These are phyloP conservation scores for Leptocoma aspasia DNA, from an alignment of 2,113 vertebrate species.

Conservation along the genomic window DNA sequence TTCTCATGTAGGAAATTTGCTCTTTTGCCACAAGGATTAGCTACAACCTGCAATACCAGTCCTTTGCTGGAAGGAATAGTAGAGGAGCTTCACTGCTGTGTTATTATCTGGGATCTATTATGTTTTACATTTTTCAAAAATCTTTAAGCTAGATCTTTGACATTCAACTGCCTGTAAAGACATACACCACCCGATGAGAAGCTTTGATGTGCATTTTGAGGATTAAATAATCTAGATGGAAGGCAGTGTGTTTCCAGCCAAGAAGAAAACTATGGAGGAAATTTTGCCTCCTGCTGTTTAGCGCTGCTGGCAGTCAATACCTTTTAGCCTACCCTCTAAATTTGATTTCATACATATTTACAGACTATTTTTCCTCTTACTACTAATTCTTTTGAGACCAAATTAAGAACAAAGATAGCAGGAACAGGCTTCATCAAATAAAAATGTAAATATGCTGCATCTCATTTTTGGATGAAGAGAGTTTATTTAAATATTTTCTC, in stretches of 20 bases:
- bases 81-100: slow-evolving; percentile 79
- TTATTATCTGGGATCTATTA: slow-evolving; percentile 91
- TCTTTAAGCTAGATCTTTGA: slow-evolving; percentile 90
- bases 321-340: slow-evolving; percentile 83
- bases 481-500: slow-evolving; percentile 79
- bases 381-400: slow-evolving; percentile 81
- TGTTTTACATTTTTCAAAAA: slow-evolving; percentile 89
- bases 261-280: slow-evolving; percentile 86
- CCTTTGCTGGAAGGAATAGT: slow-evolving; percentile 75
- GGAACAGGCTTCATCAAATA: slow-evolving; percentile 77
- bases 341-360: slow-evolving; percentile 86
- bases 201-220: slow-evolving; percentile 96
- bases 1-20: slow-evolving; percentile 36
- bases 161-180: slow-evolving; percentile 87
- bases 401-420: slow-evolving; percentile 84
- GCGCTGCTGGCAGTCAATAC: slow-evolving; percentile 82
- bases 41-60: slow-evolving; percentile 55
- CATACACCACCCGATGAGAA: slow-evolving; percentile 85
- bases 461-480: slow-evolving; percentile 79
- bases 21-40: slow-evolving; percentile 70
- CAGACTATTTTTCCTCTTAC: slow-evolving; percentile 81
- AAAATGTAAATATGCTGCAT: slow-evolving; percentile 85
- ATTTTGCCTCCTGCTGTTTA: slow-evolving; percentile 88
- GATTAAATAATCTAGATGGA: slow-evolving; percentile 96
- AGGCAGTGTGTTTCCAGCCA: slow-evolving; percentile 86